Conservation (phyloP, 2,113 vertebrate species). For the Dinomys branickii region DNA sequence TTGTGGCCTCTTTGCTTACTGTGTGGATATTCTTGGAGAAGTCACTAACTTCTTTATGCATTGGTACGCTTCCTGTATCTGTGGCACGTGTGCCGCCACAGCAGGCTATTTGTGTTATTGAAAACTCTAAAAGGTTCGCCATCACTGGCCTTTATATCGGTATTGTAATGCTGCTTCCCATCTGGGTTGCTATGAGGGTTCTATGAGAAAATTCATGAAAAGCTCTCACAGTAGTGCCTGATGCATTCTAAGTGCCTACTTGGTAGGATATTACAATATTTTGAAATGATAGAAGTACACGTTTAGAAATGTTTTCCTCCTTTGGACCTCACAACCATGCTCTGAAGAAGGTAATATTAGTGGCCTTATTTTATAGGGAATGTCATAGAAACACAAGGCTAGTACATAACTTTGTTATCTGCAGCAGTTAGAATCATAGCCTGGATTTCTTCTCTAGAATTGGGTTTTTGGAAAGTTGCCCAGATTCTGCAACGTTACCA, state of each 20-base stretch:
- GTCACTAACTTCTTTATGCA: neutral
- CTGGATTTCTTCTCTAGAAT: neutral
- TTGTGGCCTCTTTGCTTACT: neutral
- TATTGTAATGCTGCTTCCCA: neutral
- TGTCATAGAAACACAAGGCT: neutral
- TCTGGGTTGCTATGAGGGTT: neutral
- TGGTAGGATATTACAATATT: neutral
- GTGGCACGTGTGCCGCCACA: neutral
- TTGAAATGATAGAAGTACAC: neutral
- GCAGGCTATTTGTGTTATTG: neutral
- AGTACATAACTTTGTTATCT: neutral
- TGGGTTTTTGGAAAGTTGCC: neutral
- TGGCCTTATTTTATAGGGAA: neutral
- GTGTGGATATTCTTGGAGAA: neutral
- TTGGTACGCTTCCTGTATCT: neutral
- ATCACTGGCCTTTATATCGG: neutral
- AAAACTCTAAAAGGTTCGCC: neutral
- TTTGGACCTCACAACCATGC: neutral
- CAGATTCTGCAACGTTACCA: neutral
- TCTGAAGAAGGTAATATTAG: neutral
- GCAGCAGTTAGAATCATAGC: slow-evolving; percentile 11
- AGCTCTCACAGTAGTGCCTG: neutral
- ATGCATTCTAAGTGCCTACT: neutral
- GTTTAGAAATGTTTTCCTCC: neutral
- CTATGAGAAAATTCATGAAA: neutral